Evolutionary conservation across 2,888 invertebrate genomes (phyloP).

Genomic region (Napeogenes inachia): DNA sequence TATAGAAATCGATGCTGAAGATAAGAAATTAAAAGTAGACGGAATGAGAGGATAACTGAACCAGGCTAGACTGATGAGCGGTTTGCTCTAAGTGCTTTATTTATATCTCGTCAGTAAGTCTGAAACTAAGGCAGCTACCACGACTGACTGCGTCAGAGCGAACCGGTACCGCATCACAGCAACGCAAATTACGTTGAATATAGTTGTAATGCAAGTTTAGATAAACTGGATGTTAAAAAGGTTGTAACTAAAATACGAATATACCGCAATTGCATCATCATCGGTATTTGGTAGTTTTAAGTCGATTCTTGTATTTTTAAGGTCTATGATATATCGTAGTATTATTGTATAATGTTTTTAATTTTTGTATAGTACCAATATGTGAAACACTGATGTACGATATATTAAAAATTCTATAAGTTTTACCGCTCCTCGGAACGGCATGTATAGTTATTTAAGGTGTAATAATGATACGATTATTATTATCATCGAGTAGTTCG

Average conservation of each 20-base stretch:
- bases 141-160: conserved; percentile 6
- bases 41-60: conserved; percentile 9
- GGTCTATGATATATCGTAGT: conserved; percentile 71
- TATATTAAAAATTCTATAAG: conserved; percentile 62
- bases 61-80: conserved; percentile 29
- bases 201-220: conserved; percentile 64
- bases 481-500: conserved; percentile 31
- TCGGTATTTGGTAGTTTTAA: conserved; percentile 67
- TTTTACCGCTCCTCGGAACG: conserved; percentile 55
- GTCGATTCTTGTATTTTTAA: conserved; percentile 73
- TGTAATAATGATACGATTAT: conserved; percentile 58
- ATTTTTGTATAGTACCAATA: conserved; percentile 74
- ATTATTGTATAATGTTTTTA: conserved; percentile 74
- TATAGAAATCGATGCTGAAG: conserved; percentile 19
- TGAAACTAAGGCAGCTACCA: conserved; percentile 4
- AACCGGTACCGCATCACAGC: conserved; percentile 53
- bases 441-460: conserved; percentile 69
- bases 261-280: conserved; percentile 57
- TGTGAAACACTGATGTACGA: conserved; percentile 60
- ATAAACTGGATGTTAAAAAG: conserved; percentile 68
- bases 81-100: conserved; percentile 24
- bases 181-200: conserved; percentile 54
- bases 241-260: conserved; percentile 72
- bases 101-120: conserved; percentile 16
- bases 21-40: conserved; percentile 7